These are phyloP conservation scores for Climacteris rufus DNA, from an alignment of 2,113 vertebrate species.

Conservation along the genomic window DNA sequence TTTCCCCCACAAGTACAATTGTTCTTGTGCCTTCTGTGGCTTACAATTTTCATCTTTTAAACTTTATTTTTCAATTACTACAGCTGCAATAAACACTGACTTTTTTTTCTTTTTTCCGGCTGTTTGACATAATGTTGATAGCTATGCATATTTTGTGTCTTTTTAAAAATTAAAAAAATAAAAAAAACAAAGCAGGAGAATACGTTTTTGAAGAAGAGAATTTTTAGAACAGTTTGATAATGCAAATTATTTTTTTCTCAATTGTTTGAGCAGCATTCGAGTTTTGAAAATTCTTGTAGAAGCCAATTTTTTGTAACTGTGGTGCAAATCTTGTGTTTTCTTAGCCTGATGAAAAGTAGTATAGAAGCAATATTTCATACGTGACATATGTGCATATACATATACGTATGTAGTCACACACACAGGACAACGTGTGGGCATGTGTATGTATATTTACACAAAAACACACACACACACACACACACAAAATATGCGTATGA, in stretches of 20 bases:
- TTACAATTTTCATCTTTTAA: slow-evolving; percentile 79
- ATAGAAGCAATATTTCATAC: slow-evolving; percentile 87
- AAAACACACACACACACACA: slow-evolving; percentile 65
- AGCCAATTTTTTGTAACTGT: slow-evolving; percentile 87
- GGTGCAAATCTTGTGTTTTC: slow-evolving; percentile 84
- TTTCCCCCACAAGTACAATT: slow-evolving; percentile 78
- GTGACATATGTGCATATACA: slow-evolving; percentile 68
- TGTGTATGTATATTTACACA: slow-evolving; percentile 59
- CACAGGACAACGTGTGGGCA: slow-evolving; percentile 53
- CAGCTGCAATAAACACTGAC: slow-evolving; percentile 83
- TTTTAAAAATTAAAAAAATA: slow-evolving; percentile 75
- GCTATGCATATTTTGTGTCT: slow-evolving; percentile 87
- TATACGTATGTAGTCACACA: slow-evolving; percentile 45
- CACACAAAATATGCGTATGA: slow-evolving; percentile 72
- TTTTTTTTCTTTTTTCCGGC: slow-evolving; percentile 66
- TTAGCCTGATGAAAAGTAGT: slow-evolving; percentile 84
- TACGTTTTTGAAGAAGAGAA: slow-evolving; percentile 83
- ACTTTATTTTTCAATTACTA: slow-evolving; percentile 75
- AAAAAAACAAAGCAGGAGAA: slow-evolving; percentile 78
- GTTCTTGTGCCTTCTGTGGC: slow-evolving; percentile 84
- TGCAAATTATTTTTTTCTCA: slow-evolving; percentile 82
- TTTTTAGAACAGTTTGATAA: slow-evolving; percentile 88
- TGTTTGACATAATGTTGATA: slow-evolving; percentile 81
- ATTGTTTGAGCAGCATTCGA: slow-evolving; percentile 81
- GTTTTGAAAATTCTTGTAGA: slow-evolving; percentile 85